Percentiles rank a stretch among this genome's conserved stretches.
These are phyloP conservation scores for Cryptophagus acutangulus DNA, from an alignment of 2,888 invertebrate genomes.

Conservation along the genomic window DNA sequence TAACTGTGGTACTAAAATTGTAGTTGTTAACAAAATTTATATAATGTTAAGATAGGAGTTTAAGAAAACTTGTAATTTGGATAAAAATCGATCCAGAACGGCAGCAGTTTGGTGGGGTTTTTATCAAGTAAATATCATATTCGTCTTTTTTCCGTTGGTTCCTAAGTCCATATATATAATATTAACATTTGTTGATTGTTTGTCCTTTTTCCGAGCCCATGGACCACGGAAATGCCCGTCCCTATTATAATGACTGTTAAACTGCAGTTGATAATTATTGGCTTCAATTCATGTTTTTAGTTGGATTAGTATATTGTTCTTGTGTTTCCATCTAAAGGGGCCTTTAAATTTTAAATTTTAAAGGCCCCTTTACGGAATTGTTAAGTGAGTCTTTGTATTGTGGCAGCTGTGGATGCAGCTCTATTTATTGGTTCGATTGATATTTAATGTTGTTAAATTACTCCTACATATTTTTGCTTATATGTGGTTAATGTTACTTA, in stretches of 20 bases:
- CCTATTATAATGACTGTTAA: conserved; percentile 31
- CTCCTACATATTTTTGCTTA: conserved; percentile 29
- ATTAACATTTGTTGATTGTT: conserved; percentile 33
- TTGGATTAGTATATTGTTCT: neutral
- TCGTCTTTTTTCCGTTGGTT: conserved; percentile 42
- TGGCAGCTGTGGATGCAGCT: neutral
- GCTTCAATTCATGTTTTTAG: neutral
- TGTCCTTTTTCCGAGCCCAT: conserved; percentile 48
- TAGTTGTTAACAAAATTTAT: conserved; percentile 17
- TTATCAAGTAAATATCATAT: conserved; percentile 14
- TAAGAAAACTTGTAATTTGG: conserved; percentile 1
- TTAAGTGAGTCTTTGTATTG: neutral
- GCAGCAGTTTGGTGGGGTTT: conserved; percentile 1
- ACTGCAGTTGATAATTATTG: conserved; percentile 1
- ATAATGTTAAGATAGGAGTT: conserved; percentile 4
- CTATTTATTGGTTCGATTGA: conserved; percentile 24
- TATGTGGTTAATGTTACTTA: conserved; percentile 44
- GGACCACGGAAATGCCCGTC: conserved; percentile 50
- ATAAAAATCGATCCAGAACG: neutral
- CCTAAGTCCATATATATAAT: conserved; percentile 41
- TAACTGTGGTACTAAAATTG: conserved; percentile 25
- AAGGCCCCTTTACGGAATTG: too few species aligned
- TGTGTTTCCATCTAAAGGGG: too few species aligned
- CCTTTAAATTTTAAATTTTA: too few species aligned
- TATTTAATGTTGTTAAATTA: conserved; percentile 31